Base-by-base conservation (phyloP, 1,140 invertebrate genomes). In the Lineus longissimus region DNA sequence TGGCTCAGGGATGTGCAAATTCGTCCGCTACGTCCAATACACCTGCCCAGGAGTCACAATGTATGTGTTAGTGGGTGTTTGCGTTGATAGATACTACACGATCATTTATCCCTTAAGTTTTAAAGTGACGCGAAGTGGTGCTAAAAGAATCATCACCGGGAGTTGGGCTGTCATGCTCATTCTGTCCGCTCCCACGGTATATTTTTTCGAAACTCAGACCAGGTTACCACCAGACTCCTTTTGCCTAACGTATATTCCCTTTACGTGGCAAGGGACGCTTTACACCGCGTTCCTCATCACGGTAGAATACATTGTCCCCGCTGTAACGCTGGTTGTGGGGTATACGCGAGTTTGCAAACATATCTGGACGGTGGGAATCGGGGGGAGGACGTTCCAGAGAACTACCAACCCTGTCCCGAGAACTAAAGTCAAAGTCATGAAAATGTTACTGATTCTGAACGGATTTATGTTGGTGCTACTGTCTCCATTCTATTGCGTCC, bases 21-120 rank as follows among this genome's bases (percentile, higher is more conserved):
- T 72, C 2, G 68, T 74, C 13, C 62, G 73, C 0, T 75, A 75
- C 59, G 57, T 70, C 31, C 73, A 76, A 55, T 64, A 66, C 22
- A 55, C 63, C 15, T 22, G 62, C 1, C 70, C 70, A 13, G 65
- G 64, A 15, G 58, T 65, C 4, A 65, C 64, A 9, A 63, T 68
- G 31, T 73, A 66, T 60, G 64, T 75, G 17, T 60, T 78, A 15
- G 65, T 70, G 0, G 68, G 66, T 13, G 71, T 76, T 30, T 69
- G 71, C 43, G 62, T 73, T 7, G 76, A 78, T 57, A 57, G 76
- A 17, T 78, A 71, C 66, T 76, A 78, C 65, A 73, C 74, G 15
- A 75, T 78, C 25, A 67, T 78, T 22, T 73, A 76, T 55, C 76
- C 76, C 7, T 65, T 78, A n/a, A 74, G 72, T 57, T 76, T 78